phyloP scores from a whole-genome alignment of 1,140 invertebrate genomes.

The Polyergus mexicanus region DNA sequence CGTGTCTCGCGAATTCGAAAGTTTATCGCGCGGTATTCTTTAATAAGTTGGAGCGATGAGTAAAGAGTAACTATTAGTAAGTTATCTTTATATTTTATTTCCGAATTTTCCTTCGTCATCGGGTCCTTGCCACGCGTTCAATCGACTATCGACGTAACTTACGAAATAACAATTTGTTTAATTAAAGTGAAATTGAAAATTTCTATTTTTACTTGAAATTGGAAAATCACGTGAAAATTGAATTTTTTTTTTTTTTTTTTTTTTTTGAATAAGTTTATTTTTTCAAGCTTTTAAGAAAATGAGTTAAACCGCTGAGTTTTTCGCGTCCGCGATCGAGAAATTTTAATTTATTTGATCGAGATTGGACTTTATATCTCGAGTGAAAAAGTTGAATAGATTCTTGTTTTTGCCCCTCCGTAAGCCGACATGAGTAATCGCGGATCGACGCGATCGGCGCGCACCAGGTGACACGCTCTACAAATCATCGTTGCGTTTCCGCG shows the following conservation, averaged over 20 bases:
- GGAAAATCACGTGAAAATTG: neutral
- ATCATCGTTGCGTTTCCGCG: conserved; percentile 69
- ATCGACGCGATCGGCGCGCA: conserved; percentile 59
- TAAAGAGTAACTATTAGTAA: conserved; percentile 33
- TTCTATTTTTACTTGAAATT: neutral
- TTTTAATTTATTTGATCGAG: conserved; percentile 56
- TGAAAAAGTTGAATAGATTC: conserved; percentile 49
- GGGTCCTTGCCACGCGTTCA: neutral
- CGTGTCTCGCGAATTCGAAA: conserved; percentile 45
- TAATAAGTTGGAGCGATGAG: neutral
- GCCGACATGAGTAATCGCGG: conserved; percentile 56
- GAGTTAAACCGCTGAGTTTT: neutral
- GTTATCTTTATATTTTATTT: conserved; percentile 31
- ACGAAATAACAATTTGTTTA: neutral
- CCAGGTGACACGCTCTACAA: conserved; percentile 70
- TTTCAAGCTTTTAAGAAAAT: conserved; percentile 14
- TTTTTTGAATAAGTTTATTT: neutral
- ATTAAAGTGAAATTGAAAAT: neutral
- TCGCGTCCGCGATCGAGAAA: conserved; percentile 20
- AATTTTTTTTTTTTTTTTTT: neutral
- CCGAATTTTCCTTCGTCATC: neutral
- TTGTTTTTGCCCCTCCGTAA: conserved; percentile 15
- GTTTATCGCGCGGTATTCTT: conserved; percentile 50
- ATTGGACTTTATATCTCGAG: conserved; percentile 56
- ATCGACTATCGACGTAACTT: neutral